Conservation (phyloP, 1,140 invertebrate species). For the Diuraphis noxia region DNA sequence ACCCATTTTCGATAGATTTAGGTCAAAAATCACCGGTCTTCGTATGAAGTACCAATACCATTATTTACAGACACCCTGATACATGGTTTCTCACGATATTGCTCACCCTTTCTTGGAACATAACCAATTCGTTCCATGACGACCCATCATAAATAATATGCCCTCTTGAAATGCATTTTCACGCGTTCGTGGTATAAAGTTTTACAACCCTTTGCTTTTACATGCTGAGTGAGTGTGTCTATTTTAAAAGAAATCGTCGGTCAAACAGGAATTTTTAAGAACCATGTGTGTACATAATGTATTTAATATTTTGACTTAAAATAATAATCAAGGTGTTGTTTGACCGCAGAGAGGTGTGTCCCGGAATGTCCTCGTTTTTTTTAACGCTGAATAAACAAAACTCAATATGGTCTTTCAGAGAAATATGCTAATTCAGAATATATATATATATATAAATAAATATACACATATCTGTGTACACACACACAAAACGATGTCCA, state of each 20-base stretch:
- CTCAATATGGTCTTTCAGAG: neutral
- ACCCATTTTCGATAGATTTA: neutral
- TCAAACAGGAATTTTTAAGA: conserved; percentile 33
- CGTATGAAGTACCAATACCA: neutral
- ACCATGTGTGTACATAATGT: conserved; percentile 6
- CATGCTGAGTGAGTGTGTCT: neutral
- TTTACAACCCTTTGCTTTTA: conserved; percentile 6
- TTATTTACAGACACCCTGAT: neutral
- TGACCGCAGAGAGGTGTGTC: conserved; percentile 34
- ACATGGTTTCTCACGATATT: conserved; percentile 33
- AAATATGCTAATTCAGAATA: conserved; percentile 41
- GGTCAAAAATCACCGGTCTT: neutral
- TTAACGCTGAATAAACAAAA: conserved; percentile 35
- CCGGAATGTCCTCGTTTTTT: conserved; percentile 11
- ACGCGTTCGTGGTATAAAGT: neutral
- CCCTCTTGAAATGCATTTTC: conserved; percentile 7
- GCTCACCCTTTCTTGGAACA: conserved; percentile 11
- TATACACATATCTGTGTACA: neutral
- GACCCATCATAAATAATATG: conserved; percentile 4
- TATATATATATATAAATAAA: neutral
- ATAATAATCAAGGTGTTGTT: conserved; percentile 35
- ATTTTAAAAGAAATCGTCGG: neutral
- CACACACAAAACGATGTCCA: neutral
- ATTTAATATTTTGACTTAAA: conserved; percentile 25
- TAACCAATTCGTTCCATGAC: conserved; percentile 31